Base-by-base conservation (phyloP, 2,888 invertebrate genomes). In the Chromoteleia sp. region DNA sequence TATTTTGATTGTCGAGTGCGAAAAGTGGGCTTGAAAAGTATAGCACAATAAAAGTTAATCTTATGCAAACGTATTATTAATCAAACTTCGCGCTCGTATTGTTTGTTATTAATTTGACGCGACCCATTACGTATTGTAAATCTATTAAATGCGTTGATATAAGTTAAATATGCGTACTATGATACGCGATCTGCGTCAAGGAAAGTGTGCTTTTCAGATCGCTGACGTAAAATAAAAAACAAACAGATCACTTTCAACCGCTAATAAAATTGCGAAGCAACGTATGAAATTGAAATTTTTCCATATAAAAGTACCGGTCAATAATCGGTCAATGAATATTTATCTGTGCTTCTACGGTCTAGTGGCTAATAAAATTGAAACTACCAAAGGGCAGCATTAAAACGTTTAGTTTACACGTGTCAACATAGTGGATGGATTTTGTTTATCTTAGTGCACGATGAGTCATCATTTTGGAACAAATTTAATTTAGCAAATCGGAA, bases 271-370 rank as follows among this genome's bases (percentile, higher is more conserved):
- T 5, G 25, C 5, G 25, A 25, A 25, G 5, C 25, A 25, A 25
- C 25, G 25, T 25, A 25, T 25, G 25, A 25, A 68, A 68, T 68
- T 43, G 54, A 25, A 4, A 25, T 30, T 30, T 68, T 67, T 25
- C 41, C 17, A 10, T 15, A 29, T 17, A 8, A 54, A 63, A 43
- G 56, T 29, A 12, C 3, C 30, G 30, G 25, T 56, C 41, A 6
- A 15, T 45, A 43, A 68, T 68, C 29, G 43, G 50, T 43, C 25
- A 56, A 43, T 68, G 15, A 54, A 68, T 56, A 56, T 68, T 68
- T 56, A 54, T 68, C 54, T 54, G 41, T 14, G 29, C 54, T 15
- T n/a, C 41, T 30, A 45, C 56, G 29, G 25, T 67, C 29, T 30
- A 29, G 5, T 52, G 67, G 8, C 19, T 41, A 67, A 52, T 15